Evolutionary conservation across 2,113 vertebrate genomes (phyloP).

Genomic region (Scatophagus argus): DNA sequence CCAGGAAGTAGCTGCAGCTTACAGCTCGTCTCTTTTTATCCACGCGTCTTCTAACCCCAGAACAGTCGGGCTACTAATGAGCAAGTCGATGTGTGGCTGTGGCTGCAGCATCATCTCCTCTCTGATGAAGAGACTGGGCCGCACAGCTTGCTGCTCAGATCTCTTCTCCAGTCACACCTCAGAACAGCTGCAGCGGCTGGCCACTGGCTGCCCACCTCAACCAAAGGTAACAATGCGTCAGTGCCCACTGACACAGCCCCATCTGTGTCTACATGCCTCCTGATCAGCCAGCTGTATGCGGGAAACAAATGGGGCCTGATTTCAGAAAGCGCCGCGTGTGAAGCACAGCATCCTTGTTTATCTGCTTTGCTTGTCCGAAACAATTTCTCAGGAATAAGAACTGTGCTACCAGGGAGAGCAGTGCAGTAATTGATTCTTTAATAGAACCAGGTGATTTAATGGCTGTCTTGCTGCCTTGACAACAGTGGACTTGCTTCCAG

Average conservation of each 20-base stretch:
- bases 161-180: conserved; percentile 94
- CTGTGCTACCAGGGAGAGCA: conserved; percentile 86
- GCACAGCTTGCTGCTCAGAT: conserved; percentile 96
- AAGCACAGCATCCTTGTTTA: conserved; percentile 72
- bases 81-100: conserved; percentile 98
- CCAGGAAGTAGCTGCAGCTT: conserved; percentile 51
- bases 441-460: conserved; percentile 95
- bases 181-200: conserved; percentile 95
- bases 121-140: conserved; percentile 99
- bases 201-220: conserved; percentile 90
- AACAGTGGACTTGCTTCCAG: conserved; percentile 89
- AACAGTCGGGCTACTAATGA: conserved; percentile 84
- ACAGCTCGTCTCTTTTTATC: conserved; percentile 21
- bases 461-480: conserved; percentile 86
- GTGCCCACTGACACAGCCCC: background rate
- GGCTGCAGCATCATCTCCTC: conserved; percentile 97
- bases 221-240: conserved; percentile 89
- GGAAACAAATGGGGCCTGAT: conserved; percentile 4
- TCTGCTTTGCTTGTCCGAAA: conserved; percentile 81
- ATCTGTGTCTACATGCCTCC: background rate
- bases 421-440: conserved; percentile 97
- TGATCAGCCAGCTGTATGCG: background rate
- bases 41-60: conserved; percentile 28
- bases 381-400: conserved; percentile 87
- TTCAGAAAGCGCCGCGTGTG: background rate